Conservation (phyloP, 30 jellyfish, hydroid and myxozoan genomes). For the Aurelia sp. region DNA sequence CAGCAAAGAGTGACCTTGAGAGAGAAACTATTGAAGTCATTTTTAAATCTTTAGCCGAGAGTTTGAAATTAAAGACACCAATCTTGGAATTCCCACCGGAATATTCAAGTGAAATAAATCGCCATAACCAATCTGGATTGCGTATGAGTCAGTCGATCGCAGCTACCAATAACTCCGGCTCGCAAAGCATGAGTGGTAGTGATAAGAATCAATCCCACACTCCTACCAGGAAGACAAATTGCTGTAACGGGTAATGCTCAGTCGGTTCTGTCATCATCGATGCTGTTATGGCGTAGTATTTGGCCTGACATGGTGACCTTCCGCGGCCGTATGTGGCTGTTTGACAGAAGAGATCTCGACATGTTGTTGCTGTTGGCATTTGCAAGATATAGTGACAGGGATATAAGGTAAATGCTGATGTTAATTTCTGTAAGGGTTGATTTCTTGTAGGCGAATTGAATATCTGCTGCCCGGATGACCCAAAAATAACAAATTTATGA, state of each 20-base stretch:
- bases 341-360: too few species aligned
- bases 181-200: conserved; percentile 71
- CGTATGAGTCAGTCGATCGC: conserved; percentile 75
- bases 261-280: too few species aligned
- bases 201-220: conserved; percentile 18
- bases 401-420: too few species aligned
- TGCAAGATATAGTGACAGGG: too few species aligned
- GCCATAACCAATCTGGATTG: conserved; percentile 60
- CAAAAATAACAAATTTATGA: too few species aligned
- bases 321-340: too few species aligned
- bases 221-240: conserved; percentile 4
- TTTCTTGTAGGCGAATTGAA: too few species aligned
- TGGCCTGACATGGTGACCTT: too few species aligned
- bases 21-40: conserved; percentile 83
- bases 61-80: conserved; percentile 77
- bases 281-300: too few species aligned
- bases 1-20: conserved; percentile 95
- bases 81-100: conserved; percentile 86
- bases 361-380: too few species aligned
- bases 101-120: conserved; percentile 63
- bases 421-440: too few species aligned
- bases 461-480: too few species aligned
- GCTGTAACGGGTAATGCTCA: conserved; percentile 16
- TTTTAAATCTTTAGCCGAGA: conserved; percentile 84
- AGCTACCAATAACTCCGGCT: conserved; percentile 58